Percentiles rank a stretch among this genome's conserved stretches.
Evolutionary conservation across 2,888 invertebrate genomes (phyloP).

Genomic region (Pinctada fucata): DNA sequence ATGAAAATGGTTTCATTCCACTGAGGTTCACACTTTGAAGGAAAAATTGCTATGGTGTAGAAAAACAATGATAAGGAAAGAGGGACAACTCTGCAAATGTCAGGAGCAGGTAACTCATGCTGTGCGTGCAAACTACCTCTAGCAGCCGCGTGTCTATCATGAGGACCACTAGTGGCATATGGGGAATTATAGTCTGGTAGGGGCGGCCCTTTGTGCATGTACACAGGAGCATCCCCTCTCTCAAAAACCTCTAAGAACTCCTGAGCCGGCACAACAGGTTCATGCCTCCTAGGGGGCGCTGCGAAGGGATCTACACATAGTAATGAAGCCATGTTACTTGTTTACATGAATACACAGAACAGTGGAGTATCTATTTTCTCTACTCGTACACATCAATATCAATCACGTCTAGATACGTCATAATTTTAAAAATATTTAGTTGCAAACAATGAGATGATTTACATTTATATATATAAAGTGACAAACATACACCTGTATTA

Average conservation of each 20-base stretch:
- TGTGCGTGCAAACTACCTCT: conserved; percentile 32
- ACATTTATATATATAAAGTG: no score
- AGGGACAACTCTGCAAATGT: not conserved
- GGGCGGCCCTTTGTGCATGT: conserved; percentile 45
- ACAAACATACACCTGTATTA: no score
- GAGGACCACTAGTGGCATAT: conserved; percentile 33
- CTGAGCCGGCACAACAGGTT: conserved; percentile 46
- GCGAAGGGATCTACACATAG: conserved; percentile 47
- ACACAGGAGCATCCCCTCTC: conserved; percentile 49
- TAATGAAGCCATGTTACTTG: not conserved
- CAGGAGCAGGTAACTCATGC: conserved; percentile 8
- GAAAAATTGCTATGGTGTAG: not conserved
- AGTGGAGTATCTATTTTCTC: no score
- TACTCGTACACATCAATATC: no score
- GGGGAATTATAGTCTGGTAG: conserved; percentile 47
- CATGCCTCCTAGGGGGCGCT: conserved; percentile 49
- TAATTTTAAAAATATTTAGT: no score
- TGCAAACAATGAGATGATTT: no score
- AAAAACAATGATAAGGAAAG: not conserved
- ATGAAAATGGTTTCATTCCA: no score
- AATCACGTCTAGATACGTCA: no score
- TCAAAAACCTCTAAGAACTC: conserved; percentile 60
- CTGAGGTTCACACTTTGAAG: not conserved
- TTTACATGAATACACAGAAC: no score
- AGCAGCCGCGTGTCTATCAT: conserved; percentile 40